These are phyloP conservation scores for Notoglanidium macrostoma DNA, from an alignment of 2,797 vertebrate species.

Conservation along the genomic window DNA sequence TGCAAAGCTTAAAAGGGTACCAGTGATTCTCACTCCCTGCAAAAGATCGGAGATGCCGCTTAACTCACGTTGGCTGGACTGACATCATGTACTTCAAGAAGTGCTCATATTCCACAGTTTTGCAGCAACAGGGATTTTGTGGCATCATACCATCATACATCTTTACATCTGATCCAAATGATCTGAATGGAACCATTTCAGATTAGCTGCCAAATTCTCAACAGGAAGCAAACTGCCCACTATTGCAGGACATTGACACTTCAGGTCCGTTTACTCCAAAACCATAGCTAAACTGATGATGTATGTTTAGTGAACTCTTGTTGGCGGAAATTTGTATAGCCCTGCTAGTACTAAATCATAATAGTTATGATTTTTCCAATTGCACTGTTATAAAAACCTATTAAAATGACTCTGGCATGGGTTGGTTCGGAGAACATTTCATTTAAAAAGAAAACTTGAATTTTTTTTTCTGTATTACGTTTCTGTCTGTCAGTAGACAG, in stretches of 20 bases:
- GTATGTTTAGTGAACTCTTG: conserved; percentile 29
- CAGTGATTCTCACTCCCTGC: conserved; percentile 67
- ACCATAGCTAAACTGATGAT: conserved; percentile 22
- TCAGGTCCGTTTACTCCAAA: conserved; percentile 51
- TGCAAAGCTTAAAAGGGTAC: conserved; percentile 59
- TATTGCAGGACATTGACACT: conserved; percentile 42
- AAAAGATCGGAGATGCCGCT: conserved; percentile 60
- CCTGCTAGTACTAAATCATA: conserved; percentile 50
- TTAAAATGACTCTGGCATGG: conserved; percentile 59
- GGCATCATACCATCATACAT: conserved; percentile 21
- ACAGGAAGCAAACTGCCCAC: conserved; percentile 43
- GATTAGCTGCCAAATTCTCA: conserved; percentile 48
- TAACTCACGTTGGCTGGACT: conserved; percentile 60
- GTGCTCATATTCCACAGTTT: conserved; percentile 54
- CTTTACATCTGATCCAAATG: conserved; percentile 30
- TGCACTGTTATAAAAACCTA: conserved; percentile 55
- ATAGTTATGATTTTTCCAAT: conserved; percentile 54
- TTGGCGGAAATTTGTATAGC: conserved; percentile 40
- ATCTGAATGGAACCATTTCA: conserved; percentile 36
- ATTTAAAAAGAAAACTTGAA: conserved; percentile 76
- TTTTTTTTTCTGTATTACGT: conserved; percentile 62
- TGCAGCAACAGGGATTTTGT: conserved; percentile 52
- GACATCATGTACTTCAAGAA: conserved; percentile 36
- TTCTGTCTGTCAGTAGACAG: conserved; percentile 69
- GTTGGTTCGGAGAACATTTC: conserved; percentile 57